Evolutionary conservation across 1,140 invertebrate genomes (phyloP).

Genomic region (Brachionus manjavacas): DNA sequence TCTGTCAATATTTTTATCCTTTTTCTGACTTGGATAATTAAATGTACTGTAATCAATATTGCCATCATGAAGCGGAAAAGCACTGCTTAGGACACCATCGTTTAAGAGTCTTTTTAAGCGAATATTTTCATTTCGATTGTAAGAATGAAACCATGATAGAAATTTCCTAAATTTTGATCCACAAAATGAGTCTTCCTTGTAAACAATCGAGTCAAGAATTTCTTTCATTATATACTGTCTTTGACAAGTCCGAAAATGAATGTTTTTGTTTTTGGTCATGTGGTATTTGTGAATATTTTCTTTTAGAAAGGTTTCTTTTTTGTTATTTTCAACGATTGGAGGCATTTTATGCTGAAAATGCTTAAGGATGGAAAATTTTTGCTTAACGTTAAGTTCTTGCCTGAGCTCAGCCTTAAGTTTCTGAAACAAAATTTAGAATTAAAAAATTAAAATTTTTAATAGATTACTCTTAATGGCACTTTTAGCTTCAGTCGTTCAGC

Average conservation of each 20-base stretch:
- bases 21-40: background rate
- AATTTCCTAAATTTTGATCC: background rate
- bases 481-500: background rate
- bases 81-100: background rate
- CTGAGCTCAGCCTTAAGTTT: background rate
- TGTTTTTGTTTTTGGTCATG: background rate
- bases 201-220: conserved; percentile 10
- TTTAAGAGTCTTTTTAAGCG: conserved; percentile 12
- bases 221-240: conserved; percentile 28
- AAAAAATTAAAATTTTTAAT: background rate
- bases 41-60: conserved; percentile 11
- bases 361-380: background rate
- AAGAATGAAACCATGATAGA: background rate
- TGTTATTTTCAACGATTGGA: background rate
- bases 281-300: background rate
- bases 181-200: background rate
- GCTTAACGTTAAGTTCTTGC: background rate
- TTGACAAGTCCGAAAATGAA: conserved; percentile 1
- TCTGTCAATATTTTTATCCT: conserved; percentile 1
- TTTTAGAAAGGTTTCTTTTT: background rate
- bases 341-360: conserved; percentile 19
- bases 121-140: conserved; percentile 15
- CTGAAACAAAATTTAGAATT: background rate
- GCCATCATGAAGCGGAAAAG: conserved; percentile 39
- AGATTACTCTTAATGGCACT: background rate